Percentiles rank a stretch among this genome's conserved stretches.
Conservation (phyloP, 2,113 vertebrate genomes). For the Eclectus roratus region DNA sequence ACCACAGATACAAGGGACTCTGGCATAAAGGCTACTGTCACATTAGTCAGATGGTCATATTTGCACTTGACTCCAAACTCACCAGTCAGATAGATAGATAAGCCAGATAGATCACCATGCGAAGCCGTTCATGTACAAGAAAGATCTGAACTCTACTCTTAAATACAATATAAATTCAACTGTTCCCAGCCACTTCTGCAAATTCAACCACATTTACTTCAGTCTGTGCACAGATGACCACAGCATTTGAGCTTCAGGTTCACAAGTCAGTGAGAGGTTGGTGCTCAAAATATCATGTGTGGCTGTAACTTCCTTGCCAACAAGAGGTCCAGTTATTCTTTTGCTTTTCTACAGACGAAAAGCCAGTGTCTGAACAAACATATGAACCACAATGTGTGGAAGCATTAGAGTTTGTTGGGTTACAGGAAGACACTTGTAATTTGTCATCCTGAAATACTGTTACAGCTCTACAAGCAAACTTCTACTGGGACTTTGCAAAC, state of each 20-base stretch:
- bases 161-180: not conserved
- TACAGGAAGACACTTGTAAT: slow-evolving; percentile 3
- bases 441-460: not conserved
- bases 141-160: not conserved
- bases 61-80: not conserved
- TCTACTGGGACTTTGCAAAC: not conserved
- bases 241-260: not conserved
- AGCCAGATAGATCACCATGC: not conserved
- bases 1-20: not conserved
- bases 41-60: not conserved
- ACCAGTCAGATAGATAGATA: not conserved
- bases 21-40: not conserved
- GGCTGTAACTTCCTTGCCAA: not conserved
- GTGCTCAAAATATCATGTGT: not conserved
- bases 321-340: not conserved
- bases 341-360: not conserved
- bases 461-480: not conserved
- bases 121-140: not conserved
- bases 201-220: not conserved
- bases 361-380: not conserved
- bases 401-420: not conserved
- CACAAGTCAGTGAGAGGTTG: not conserved
- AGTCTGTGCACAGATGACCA: not conserved
- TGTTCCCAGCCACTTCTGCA: not conserved
- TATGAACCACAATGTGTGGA: not conserved